A percentile compares a stretch with the other conserved stretches of the same genome.
These are phyloP conservation scores for Conistra vaccinii DNA, from an alignment of 2,888 invertebrate genomes.

Conservation along the genomic window DNA sequence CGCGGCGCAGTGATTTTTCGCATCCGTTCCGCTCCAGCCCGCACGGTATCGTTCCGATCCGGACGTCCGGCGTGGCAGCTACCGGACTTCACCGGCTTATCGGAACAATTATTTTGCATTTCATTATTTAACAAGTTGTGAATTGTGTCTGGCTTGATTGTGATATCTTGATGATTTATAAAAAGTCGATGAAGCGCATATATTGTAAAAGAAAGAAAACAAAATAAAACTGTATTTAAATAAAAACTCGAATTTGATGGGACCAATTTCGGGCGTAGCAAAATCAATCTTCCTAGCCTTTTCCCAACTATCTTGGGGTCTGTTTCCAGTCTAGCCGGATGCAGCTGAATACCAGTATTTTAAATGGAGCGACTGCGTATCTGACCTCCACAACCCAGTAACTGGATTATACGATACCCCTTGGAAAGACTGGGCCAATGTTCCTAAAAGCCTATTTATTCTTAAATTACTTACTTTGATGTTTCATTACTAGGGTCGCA, in stretches of 20 bases:
- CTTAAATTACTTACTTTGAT: conserved; percentile 2
- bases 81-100: conserved; percentile 50
- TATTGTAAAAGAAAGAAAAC: conserved; percentile 3
- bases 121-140: conserved; percentile 47
- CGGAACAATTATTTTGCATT: conserved; percentile 47
- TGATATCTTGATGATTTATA: conserved; percentile 35
- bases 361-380: no score
- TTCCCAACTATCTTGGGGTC: no score
- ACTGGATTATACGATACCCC: no score
- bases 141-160: conserved; percentile 24
- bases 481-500: conserved; percentile 18
- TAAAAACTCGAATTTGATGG: not conserved
- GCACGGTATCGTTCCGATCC: conserved; percentile 55
- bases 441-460: not conserved
- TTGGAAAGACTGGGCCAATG: no score
- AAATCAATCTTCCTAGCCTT: no score
- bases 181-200: not conserved
- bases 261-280: not conserved
- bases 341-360: no score
- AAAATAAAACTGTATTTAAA: conserved; percentile 4
- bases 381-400: no score
- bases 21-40: conserved; percentile 47
- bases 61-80: conserved; percentile 55
- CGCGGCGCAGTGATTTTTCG: conserved; percentile 58
- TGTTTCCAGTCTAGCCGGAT: no score